Percentiles rank a stretch among this genome's conserved stretches.
phyloP scores from a whole-genome alignment of 2,888 invertebrate species.

The Patella caerulea region DNA sequence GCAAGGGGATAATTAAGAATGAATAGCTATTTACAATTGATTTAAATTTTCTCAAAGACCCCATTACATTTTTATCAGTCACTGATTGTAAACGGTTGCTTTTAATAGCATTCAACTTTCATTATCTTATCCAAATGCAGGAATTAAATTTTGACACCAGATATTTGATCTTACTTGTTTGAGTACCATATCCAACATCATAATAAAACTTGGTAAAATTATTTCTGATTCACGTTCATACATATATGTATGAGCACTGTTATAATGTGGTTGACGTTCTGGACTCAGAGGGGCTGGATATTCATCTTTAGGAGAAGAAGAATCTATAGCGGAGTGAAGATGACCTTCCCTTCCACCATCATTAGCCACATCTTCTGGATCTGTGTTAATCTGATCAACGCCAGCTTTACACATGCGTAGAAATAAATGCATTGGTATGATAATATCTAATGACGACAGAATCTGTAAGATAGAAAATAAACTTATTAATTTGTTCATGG shows the following conservation, averaged over 20 bases:
- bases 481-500: not conserved
- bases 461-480: slow-evolving; percentile 62
- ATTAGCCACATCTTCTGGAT: slow-evolving; percentile 35
- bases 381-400: slow-evolving; percentile 75
- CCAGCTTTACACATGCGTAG: slow-evolving; percentile 93
- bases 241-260: slow-evolving; percentile 50
- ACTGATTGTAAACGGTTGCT: too few species aligned
- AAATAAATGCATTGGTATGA: slow-evolving; percentile 87
- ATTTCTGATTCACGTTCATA: slow-evolving; percentile 68
- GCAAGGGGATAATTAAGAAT: too few species aligned
- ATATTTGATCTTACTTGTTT: slow-evolving; percentile 81
- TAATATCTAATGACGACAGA: slow-evolving; percentile 89
- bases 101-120: too few species aligned
- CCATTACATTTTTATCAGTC: too few species aligned
- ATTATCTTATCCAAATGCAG: too few species aligned
- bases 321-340: slow-evolving; percentile 41
- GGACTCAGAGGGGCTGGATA: slow-evolving; percentile 62
- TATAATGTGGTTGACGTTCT: slow-evolving; percentile 49
- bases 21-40: too few species aligned
- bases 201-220: slow-evolving; percentile 93
- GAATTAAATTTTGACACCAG: too few species aligned
- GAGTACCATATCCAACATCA: slow-evolving; percentile 94
- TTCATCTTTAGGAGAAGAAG: slow-evolving; percentile 52
- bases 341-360: slow-evolving; percentile 39
- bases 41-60: too few species aligned